Conservation (phyloP, 2,888 invertebrate genomes). For the Yponomeuta plumbellus region DNA sequence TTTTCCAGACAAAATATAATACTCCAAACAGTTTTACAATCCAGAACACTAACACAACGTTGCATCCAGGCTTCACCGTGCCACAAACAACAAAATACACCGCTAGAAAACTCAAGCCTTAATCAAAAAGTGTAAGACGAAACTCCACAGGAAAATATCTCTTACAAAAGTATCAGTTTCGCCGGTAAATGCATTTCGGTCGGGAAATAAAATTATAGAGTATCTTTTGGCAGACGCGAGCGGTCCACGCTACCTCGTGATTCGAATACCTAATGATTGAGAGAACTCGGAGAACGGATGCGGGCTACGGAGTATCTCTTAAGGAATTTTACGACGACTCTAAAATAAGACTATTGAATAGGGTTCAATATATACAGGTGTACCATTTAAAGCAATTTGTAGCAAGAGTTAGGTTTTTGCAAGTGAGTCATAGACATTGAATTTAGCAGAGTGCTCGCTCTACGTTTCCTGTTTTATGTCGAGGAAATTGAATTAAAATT, state of each 20-base stretch:
- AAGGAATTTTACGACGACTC: conserved; percentile 39
- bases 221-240: conserved; percentile 66
- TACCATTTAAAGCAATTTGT: conserved; percentile 6
- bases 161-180: conserved; percentile 66
- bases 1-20: too few species aligned
- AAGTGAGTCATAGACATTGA: not conserved
- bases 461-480: not conserved
- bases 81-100: not conserved
- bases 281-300: conserved; percentile 32
- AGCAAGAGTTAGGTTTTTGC: conserved; percentile 6
- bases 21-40: too few species aligned
- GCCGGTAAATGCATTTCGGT: conserved; percentile 69
- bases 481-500: not conserved
- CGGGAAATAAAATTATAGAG: conserved; percentile 75
- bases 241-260: conserved; percentile 60
- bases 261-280: conserved; percentile 53
- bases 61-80: not conserved
- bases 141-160: conserved; percentile 43
- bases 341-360: conserved; percentile 15
- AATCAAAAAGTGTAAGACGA: conserved; percentile 40
- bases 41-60: not conserved
- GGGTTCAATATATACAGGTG: not conserved
- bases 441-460: not conserved
- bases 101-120: conserved; percentile 33
- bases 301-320: conserved; percentile 42